Evolutionary conservation across 2,113 vertebrate genomes (phyloP).

Genomic region (Indicator indicator): DNA sequence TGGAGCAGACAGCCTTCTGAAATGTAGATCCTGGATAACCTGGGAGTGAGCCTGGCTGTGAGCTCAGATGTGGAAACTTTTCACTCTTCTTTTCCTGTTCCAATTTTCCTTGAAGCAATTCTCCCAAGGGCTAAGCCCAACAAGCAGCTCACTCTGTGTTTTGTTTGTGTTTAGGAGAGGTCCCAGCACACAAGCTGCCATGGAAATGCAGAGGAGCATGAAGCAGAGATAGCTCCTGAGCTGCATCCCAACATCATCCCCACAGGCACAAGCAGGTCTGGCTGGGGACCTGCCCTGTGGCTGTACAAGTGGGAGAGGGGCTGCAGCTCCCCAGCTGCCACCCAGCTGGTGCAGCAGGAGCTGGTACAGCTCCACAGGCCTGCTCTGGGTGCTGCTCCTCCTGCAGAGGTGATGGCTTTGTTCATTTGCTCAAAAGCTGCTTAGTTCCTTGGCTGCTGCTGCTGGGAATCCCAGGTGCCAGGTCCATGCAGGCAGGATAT

Average conservation of each 20-base stretch:
- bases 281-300: not conserved
- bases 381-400: accelerated
- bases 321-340: not conserved
- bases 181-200: not conserved
- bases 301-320: accelerated
- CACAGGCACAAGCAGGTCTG: not conserved
- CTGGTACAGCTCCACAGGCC: not conserved
- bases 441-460: too few species aligned
- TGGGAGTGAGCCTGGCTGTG: not conserved
- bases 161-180: not conserved
- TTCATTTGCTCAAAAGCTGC: not conserved
- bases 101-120: not conserved
- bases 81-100: not conserved
- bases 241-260: not conserved
- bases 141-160: not conserved
- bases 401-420: not conserved
- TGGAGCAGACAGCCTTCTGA: not conserved
- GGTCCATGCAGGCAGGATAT: not conserved
- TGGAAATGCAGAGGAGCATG: not conserved
- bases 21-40: accelerated
- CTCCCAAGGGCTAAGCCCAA: not conserved
- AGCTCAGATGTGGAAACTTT: not conserved
- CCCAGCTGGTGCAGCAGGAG: not conserved
- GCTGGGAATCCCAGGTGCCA: not conserved
- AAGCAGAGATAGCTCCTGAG: not conserved